A percentile compares a stretch with the other conserved stretches of the same genome.
phyloP scores from a whole-genome alignment of 2,113 vertebrate species.

The Odocoileus virginianus region DNA sequence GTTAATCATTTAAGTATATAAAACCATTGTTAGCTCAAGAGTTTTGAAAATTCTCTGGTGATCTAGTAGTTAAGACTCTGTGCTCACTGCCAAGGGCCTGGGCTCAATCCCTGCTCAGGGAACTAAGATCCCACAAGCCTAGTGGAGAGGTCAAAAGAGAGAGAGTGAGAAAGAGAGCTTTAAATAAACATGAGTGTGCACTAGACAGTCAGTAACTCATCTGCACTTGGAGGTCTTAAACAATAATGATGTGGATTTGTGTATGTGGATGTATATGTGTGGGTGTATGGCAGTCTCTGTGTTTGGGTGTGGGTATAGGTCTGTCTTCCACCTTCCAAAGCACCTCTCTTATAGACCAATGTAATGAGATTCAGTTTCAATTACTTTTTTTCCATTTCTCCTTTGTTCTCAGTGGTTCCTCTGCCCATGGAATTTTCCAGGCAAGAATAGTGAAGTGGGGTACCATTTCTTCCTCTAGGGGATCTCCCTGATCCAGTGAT shows the following conservation, averaged over 20 bases:
- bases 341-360: not conserved
- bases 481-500: not conserved
- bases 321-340: not conserved
- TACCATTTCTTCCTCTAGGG: not conserved
- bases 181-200: not conserved
- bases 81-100: not conserved
- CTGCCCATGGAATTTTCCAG: not conserved
- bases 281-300: not conserved
- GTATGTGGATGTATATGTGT: not conserved
- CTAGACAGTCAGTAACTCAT: not conserved
- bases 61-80: not conserved
- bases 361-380: not conserved
- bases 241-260: not conserved
- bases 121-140: not conserved
- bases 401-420: not conserved
- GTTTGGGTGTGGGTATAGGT: not conserved
- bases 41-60: not conserved
- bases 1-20: not conserved
- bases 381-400: not conserved
- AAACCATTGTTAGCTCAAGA: not conserved
- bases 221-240: not conserved
- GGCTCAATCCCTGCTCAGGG: not conserved
- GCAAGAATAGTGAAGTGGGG: not conserved
- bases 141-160: not conserved
- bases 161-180: not conserved